Evolutionary conservation across 2,797 vertebrate genomes (phyloP), one percentile per base, ranked within the genome.

Genomic region (Erpetoichthys calabaricus): DNA sequence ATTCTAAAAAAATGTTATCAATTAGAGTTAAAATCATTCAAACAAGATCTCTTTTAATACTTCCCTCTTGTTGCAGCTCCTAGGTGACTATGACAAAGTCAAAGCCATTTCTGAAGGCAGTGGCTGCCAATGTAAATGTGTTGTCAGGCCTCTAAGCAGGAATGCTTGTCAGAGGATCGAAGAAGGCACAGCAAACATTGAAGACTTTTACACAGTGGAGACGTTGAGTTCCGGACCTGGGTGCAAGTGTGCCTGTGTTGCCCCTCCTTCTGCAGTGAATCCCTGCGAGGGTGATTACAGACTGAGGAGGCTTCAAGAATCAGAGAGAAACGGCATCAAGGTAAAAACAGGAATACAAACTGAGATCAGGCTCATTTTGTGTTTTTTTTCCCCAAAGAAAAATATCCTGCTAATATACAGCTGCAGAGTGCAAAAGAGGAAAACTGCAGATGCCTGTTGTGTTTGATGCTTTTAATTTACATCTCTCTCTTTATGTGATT

Each of bases 71-170:
- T 80, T 72, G 69, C 79, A 99, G 94, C 74, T 99, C 73, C 80
- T 97, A 82, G 91, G 90, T 74, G 94, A 97, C 86, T 92, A 94
- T 72, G 91, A 95, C 86, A 96, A 91, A 80, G 91, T 96, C 75
- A 94, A 94, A 84, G 89, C 91, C 0, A 85, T 95, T 69, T 92
- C 94, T 1, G 93, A 98, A 79, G 94, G 92, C 79, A 83, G 91
- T 9, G 79, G 95, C 85, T 98, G 94, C 74, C 88, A 86, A 58
- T 98, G 94, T 85, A 93, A 94, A 80, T 98, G 95, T 81, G 83
- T 97, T 74, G 91, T 98, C 80, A 88, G 88, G 68, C 91, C 90
- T 59, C 71, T 92, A 82, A 89, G 90, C 74, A 86, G 87, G 0
- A 89, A 87, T 0, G 89, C 90, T 67, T 96, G 91, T 70, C 74